Percentiles rank a stretch among this genome's conserved stretches.
These are phyloP conservation scores for Salticus scenicus DNA, from an alignment of 2,888 invertebrate genomes.

Conservation along the genomic window DNA sequence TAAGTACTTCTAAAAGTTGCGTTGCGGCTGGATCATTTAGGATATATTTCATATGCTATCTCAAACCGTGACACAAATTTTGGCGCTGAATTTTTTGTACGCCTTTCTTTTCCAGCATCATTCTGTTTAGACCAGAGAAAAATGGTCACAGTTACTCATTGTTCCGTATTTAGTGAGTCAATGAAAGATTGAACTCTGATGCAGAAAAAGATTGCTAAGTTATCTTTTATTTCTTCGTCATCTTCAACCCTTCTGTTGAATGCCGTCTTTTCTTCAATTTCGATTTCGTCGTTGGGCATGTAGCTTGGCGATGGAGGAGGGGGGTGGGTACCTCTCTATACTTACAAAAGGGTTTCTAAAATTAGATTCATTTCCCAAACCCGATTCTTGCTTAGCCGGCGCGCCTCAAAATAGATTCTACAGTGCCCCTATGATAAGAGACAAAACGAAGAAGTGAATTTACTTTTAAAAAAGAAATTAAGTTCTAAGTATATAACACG, in stretches of 20 bases:
- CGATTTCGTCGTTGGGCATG: constrained; percentile 1
- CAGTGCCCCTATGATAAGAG: constrained; percentile 28
- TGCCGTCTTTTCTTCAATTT: constrained; percentile 4
- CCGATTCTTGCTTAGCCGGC: constrained; percentile 56
- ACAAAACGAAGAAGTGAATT: constrained; percentile 21
- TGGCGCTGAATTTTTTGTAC: too few species aligned
- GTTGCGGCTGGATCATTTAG: too few species aligned
- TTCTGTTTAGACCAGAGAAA: too few species aligned
- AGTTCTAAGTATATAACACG: neutral
- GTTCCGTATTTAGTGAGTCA: neutral
- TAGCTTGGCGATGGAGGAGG: constrained; percentile 22
- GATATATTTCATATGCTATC: too few species aligned
- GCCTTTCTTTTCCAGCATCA: too few species aligned
- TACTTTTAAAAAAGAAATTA: constrained; percentile 17
- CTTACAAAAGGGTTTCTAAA: constrained; percentile 57
- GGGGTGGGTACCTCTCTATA: neutral
- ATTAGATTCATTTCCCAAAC: constrained; percentile 58
- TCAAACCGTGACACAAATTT: too few species aligned
- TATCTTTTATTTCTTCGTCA: neutral
- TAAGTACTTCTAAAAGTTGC: too few species aligned
- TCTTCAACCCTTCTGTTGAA: constrained; percentile 3
- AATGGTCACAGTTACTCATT: too few species aligned
- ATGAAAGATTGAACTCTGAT: neutral
- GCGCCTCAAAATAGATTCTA: constrained; percentile 56
- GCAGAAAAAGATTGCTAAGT: neutral